phyloP scores from a whole-genome alignment of 35 echinoderm and acorn worm genomes.

The Diadema setosum region DNA sequence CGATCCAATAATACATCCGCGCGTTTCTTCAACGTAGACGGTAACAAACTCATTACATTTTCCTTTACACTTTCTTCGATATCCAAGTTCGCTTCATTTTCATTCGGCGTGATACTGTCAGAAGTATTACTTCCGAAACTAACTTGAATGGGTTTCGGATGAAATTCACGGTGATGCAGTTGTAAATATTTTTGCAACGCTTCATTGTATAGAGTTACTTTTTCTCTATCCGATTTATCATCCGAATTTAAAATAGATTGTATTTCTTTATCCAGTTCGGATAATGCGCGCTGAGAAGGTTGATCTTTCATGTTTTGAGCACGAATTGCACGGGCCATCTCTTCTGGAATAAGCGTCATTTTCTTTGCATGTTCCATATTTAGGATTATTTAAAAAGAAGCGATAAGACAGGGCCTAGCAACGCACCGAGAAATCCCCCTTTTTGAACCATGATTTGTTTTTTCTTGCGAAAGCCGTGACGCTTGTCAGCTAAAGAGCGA shows the following conservation, averaged over 20 bases:
- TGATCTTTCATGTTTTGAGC: neutral
- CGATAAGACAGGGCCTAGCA: neutral
- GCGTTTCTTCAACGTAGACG: neutral
- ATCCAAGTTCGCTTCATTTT: neutral
- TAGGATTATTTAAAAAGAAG: neutral
- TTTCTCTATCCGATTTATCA: neutral
- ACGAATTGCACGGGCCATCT: neutral
- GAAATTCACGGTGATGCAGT: neutral
- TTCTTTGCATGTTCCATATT: constrained; percentile 12
- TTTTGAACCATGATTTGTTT: constrained; percentile 8
- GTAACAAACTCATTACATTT: neutral
- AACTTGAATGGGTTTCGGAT: neutral
- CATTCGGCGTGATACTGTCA: neutral
- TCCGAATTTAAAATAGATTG: neutral
- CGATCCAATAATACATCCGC: neutral
- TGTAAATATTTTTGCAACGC: constrained; percentile 14
- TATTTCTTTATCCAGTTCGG: neutral
- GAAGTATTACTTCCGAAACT: neutral
- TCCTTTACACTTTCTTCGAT: neutral
- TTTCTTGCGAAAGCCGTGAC: neutral
- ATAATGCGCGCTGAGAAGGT: neutral
- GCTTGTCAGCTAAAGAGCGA: neutral
- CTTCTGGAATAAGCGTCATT: neutral
- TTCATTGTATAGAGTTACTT: neutral
- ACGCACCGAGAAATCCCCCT: constrained; percentile 10